phyloP scores from a whole-genome alignment of 2,888 invertebrate genomes.

The Amphipoea lucens region DNA sequence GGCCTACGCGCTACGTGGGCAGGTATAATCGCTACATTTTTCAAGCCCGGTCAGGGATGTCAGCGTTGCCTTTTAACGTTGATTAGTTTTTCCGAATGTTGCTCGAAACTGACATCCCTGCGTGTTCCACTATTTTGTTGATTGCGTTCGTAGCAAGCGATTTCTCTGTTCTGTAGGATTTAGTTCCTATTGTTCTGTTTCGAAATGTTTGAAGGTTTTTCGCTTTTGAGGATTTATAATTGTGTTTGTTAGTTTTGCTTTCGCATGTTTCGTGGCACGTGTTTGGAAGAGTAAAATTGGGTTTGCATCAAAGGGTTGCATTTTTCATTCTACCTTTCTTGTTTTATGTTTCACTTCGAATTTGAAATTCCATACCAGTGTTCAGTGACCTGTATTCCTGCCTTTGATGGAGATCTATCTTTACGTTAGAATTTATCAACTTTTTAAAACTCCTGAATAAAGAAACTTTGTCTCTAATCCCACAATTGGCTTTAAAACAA shows the following conservation, averaged over 20 bases:
- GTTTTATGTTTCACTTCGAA: neutral
- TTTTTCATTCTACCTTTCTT: neutral
- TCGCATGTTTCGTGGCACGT: slow-evolving; percentile 10
- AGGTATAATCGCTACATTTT: slow-evolving; percentile 67
- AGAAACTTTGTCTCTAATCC: slow-evolving; percentile 2
- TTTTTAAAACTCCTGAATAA: neutral
- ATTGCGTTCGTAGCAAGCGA: slow-evolving; percentile 60
- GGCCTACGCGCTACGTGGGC: slow-evolving; percentile 47
- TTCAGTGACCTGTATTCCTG: neutral
- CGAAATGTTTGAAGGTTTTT: slow-evolving; percentile 51
- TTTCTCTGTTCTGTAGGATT: slow-evolving; percentile 52
- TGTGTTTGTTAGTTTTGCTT: slow-evolving; percentile 44
- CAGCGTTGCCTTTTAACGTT: slow-evolving; percentile 72
- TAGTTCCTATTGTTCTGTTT: slow-evolving; percentile 51
- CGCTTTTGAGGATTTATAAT: slow-evolving; percentile 38
- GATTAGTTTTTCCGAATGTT: slow-evolving; percentile 72
- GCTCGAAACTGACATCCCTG: slow-evolving; percentile 59
- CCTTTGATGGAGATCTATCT: neutral
- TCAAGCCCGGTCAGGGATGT: slow-evolving; percentile 65
- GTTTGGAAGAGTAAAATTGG: neutral
- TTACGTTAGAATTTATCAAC: too few relatives aligned
- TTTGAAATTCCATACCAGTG: neutral
- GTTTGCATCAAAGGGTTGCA: slow-evolving; percentile 3
- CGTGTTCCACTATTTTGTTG: slow-evolving; percentile 52
- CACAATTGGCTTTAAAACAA: slow-evolving; percentile 29